Conservation (phyloP, 2,113 vertebrate species). For the Sinocyclocheilus grahami region DNA sequence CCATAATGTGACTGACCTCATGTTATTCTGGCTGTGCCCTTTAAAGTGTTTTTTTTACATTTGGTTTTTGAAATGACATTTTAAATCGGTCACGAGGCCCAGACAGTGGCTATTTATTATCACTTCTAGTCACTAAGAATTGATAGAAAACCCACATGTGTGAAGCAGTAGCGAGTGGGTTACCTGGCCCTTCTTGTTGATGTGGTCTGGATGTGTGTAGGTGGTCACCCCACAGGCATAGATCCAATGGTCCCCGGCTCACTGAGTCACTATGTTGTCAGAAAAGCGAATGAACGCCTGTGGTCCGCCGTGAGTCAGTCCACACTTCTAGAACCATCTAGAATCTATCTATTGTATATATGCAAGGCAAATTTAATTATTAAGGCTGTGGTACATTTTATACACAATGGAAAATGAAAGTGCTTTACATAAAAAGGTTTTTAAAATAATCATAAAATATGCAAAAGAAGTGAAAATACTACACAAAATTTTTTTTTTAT, state of each 20-base stretch:
- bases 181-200: neutral
- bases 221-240: neutral
- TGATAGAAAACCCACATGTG: neutral
- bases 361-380: neutral
- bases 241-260: neutral
- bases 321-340: neutral
- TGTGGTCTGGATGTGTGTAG: conserved; percentile 5
- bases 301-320: neutral
- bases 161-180: neutral
- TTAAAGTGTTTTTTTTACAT: neutral
- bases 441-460: neutral
- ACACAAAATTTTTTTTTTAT: too few relatives aligned
- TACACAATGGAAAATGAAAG: neutral
- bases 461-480: neutral
- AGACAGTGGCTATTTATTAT: neutral
- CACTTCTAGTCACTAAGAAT: neutral
- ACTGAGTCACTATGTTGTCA: conserved; percentile 8
- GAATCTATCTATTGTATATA: neutral
- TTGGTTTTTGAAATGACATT: neutral
- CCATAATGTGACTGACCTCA: neutral
- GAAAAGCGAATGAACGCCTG: neutral
- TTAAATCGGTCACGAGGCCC: neutral
- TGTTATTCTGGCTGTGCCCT: neutral
- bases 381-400: neutral
- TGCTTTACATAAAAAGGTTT: neutral